Evolutionary conservation across 2,113 vertebrate genomes (phyloP).

Genomic region (Apeltes quadracus): DNA sequence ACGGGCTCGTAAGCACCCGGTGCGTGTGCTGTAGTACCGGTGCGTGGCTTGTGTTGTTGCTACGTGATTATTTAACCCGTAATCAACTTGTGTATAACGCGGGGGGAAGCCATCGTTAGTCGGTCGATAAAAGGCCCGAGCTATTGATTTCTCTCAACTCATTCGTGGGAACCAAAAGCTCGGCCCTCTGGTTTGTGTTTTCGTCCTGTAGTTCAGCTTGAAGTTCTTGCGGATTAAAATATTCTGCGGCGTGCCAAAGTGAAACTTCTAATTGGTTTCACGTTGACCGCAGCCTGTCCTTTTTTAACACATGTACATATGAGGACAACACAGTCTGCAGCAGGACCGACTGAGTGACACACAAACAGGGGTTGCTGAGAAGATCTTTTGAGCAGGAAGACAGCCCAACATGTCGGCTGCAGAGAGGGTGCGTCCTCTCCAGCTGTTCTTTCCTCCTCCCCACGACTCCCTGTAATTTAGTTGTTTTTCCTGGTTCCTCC

Average conservation of each 20-base stretch:
- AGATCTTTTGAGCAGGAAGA: slow-evolving; percentile 47
- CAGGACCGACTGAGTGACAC: slow-evolving; percentile 5
- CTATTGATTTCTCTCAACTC: slow-evolving; percentile 31
- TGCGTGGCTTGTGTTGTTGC: slow-evolving; percentile 28
- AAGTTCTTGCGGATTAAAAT: not conserved
- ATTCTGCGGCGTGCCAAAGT: not conserved
- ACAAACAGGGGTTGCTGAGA: slow-evolving; percentile 13
- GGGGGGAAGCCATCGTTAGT: slow-evolving; percentile 29
- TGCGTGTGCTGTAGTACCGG: slow-evolving; percentile 25
- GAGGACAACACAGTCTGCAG: not conserved
- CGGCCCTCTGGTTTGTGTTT: not conserved
- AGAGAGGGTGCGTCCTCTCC: slow-evolving; percentile 71
- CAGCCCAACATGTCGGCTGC: slow-evolving; percentile 47
- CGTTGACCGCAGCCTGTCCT: not conserved
- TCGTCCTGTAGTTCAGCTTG: not conserved
- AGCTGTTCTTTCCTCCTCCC: slow-evolving; percentile 66
- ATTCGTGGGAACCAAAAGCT: slow-evolving; percentile 20
- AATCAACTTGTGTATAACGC: no score
- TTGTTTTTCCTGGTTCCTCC: slow-evolving; percentile 49
- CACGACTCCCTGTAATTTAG: slow-evolving; percentile 75
- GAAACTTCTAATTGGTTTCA: not conserved
- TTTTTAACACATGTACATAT: not conserved
- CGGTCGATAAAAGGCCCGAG: slow-evolving; percentile 38
- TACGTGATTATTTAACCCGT: not conserved
- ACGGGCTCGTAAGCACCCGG: slow-evolving; percentile 37